Evolutionary conservation across 1,140 invertebrate species (phyloP).

Genomic region (Popillia japonica): DNA sequence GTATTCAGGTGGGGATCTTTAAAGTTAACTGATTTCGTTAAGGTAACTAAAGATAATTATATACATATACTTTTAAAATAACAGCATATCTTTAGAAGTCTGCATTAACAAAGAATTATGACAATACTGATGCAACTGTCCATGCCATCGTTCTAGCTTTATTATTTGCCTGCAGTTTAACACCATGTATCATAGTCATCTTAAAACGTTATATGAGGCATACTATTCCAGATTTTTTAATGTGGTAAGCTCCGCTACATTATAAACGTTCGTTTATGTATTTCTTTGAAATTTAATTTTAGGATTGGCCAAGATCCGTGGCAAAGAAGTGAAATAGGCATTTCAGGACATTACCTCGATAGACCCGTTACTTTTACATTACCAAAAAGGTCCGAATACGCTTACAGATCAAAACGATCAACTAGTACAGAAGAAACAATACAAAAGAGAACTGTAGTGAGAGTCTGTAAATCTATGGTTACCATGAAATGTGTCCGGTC

Average conservation of each 20-base stretch:
- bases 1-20: not conserved
- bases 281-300: not conserved
- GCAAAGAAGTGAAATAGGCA: constrained; percentile 54
- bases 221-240: constrained; percentile 55
- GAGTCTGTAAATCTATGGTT: constrained; percentile 49
- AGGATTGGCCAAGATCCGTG: constrained; percentile 57
- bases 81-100: constrained; percentile 19
- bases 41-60: constrained; percentile 33
- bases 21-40: constrained; percentile 1
- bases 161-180: constrained; percentile 40
- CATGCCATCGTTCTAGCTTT: constrained; percentile 19
- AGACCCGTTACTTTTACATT: constrained; percentile 48
- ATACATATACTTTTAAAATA: no score
- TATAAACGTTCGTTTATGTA: constrained; percentile 4
- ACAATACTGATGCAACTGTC: not conserved
- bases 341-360: constrained; percentile 55
- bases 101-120: not conserved
- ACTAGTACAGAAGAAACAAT: constrained; percentile 50
- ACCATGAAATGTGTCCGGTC: constrained; percentile 46
- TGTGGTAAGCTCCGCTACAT: constrained; percentile 51
- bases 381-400: constrained; percentile 43
- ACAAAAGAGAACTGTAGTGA: constrained; percentile 33
- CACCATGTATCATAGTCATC: constrained; percentile 40
- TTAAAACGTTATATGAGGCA: constrained; percentile 44
- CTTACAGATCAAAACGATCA: constrained; percentile 53